These are phyloP conservation scores for Uromys caudimaculatus DNA, from an alignment of 2,797 vertebrate species.

Conservation along the genomic window DNA sequence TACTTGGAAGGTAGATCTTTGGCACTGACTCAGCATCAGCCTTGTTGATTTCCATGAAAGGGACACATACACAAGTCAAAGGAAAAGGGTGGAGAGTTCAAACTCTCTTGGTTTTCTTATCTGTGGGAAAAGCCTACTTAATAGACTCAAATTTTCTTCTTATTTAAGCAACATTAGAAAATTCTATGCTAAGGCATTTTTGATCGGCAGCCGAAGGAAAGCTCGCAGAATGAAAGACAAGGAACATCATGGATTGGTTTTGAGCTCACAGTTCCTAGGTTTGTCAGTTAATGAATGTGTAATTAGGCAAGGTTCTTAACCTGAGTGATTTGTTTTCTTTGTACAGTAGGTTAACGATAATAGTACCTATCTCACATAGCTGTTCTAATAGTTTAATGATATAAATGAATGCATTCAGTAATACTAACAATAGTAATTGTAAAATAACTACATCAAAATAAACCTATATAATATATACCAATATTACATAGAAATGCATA, in stretches of 20 bases:
- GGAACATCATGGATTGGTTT: background rate
- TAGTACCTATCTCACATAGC: background rate
- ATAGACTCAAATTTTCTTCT: conserved; percentile 81
- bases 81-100: conserved; percentile 73
- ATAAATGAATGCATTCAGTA: background rate
- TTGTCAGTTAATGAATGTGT: background rate
- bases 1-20: conserved; percentile 65
- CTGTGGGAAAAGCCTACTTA: conserved; percentile 74
- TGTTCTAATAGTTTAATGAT: background rate
- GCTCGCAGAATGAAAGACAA: background rate
- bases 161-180: conserved; percentile 84
- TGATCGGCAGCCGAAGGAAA: conserved; percentile 72
- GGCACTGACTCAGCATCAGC: conserved; percentile 53
- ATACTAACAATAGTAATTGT: conserved; percentile 13
- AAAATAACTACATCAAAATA: background rate
- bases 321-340: background rate
- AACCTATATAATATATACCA: background rate
- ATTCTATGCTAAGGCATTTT: conserved; percentile 83
- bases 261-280: background rate
- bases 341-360: conserved; percentile 36
- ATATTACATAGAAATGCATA: background rate
- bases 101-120: background rate
- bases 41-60: conserved; percentile 83
- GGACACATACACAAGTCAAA: conserved; percentile 78
- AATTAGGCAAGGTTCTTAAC: background rate